Base-by-base conservation (phyloP, 2,888 invertebrate species). In the Macaria notata region DNA sequence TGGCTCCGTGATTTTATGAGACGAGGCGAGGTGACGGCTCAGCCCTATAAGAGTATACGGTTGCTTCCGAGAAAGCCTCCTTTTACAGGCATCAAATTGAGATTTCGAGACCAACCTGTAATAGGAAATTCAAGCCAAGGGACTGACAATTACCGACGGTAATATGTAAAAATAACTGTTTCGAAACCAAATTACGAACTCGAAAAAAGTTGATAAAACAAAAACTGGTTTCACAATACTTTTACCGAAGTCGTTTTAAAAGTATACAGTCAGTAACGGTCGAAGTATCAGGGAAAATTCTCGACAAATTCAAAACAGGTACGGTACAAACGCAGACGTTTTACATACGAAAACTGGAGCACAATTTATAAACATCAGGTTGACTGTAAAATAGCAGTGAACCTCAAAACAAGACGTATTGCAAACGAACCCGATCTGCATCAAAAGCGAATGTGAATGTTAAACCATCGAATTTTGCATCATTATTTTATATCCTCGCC, bases 1-100 rank as follows among this genome's bases (percentile, higher is more conserved):
- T 64, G 64, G 67, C 64, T 61, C 66, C 72, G 71, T 76, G 75
- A 74, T 70, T 75, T 71, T 59, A 69, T 66, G 68, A 73, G 69
- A 74, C 75, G 64, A 70, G 66, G 69, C 66, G 55, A 73, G 73
- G 74, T 69, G 68, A 70, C 66, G 63, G 58, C 54, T 47, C 31
- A 36, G 42, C 54, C 62, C 67, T 58, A 65, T 65, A 67, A 65
- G 61, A 45, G 53, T 67, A 65, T 67, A 61, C 58, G 44, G 53
- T 67, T 61, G 53, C 65, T 65, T 65, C 63, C 62, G 54, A 63
- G 63, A 65, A 65, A 56, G 50, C 50, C 48, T 61, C 36, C 43
- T 39, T 54, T 49, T 53, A 53, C 45, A 50, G 19, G 29, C 41
- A 43, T 51, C 9, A 51, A 43, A 31, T 39, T 41, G 45, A 38